These are phyloP conservation scores for Polymixis lichenea DNA, from an alignment of 2,888 invertebrate genomes.

Conservation along the genomic window DNA sequence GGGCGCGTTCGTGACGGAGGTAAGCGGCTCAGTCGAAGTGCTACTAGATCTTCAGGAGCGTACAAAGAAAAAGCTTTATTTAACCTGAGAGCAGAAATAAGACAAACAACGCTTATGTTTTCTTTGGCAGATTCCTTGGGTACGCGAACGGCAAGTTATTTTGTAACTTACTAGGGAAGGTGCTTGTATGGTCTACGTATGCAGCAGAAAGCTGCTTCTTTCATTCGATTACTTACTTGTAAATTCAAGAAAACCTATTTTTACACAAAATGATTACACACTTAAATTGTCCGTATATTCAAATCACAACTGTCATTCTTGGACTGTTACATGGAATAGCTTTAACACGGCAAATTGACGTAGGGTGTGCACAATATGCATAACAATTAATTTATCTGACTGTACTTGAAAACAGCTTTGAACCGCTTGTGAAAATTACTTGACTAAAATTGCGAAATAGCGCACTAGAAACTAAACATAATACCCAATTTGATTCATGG, in stretches of 20 bases:
- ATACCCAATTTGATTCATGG: not conserved
- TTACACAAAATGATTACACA: not conserved
- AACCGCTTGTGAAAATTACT: not conserved
- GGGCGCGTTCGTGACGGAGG: conserved; percentile 72
- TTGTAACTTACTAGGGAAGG: not conserved
- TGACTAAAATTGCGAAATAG: not conserved
- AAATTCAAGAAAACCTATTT: not conserved
- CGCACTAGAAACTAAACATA: not conserved
- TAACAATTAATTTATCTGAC: not conserved
- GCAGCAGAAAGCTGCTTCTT: not conserved
- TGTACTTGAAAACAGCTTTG: not conserved
- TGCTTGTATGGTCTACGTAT: not conserved
- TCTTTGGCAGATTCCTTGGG: not conserved
- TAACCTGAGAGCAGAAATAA: conserved; percentile 50
- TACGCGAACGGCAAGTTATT: not conserved
- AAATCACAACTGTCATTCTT: no score
- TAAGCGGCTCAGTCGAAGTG: conserved; percentile 81
- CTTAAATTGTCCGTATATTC: no score
- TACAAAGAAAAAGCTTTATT: conserved; percentile 63
- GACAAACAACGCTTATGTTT: conserved; percentile 8
- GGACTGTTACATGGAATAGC: no score
- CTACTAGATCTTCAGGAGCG: conserved; percentile 62
- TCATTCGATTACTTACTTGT: not conserved
- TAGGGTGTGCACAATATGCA: not conserved
- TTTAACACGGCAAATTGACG: no score